Base-by-base conservation (phyloP, 1,140 invertebrate species). In the Eufriesea mexicana region DNA sequence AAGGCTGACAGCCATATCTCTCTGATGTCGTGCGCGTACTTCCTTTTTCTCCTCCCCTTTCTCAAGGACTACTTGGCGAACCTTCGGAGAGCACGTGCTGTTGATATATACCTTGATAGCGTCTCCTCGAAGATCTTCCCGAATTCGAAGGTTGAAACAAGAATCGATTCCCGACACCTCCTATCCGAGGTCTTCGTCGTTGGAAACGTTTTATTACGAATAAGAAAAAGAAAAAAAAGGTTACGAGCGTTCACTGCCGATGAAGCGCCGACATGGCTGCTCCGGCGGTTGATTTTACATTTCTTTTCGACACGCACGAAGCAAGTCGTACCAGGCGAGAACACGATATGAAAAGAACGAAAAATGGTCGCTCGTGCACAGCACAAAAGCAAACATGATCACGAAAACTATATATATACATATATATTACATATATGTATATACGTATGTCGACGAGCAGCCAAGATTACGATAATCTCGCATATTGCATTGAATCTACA, bases 181-280 rank as follows among this genome's bases (percentile, higher is more conserved):
- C 35, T 20, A 20, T 23, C 16, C 23, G 49, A 23, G 18, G 23
- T 25, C 59, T 81, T 71, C 57, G 72, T 84, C 66, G 72, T 86
- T 72, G 62, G 78, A 76, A 71, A 59, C 25, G 83, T 84, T 86
- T 84, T 55, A 77, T 71, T 74, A 62, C 59, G 47, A 86, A 62
- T 20, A 75, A 76, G 74, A n/a, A 59, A n/a, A 59, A 70, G 84
- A 23, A 59, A 85, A 75, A 80, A 42, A 70, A 74, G 83, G 54
- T 80, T 78, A 71, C 68, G 83, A 85, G 86, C 84, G 86, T 88
- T 85, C 84, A 88, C 86, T 89, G 84, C 84, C 87, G 87, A 86
- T 71, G 72, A 87, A 79, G 75, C 76, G 75, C 61, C 86, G 75
- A 80, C 66, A 75, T n/a, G 70, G 64, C 68, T 86, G 80, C 80